Conservation (phyloP, 2,797 vertebrate species). For the Tamandua tetradactyla region DNA sequence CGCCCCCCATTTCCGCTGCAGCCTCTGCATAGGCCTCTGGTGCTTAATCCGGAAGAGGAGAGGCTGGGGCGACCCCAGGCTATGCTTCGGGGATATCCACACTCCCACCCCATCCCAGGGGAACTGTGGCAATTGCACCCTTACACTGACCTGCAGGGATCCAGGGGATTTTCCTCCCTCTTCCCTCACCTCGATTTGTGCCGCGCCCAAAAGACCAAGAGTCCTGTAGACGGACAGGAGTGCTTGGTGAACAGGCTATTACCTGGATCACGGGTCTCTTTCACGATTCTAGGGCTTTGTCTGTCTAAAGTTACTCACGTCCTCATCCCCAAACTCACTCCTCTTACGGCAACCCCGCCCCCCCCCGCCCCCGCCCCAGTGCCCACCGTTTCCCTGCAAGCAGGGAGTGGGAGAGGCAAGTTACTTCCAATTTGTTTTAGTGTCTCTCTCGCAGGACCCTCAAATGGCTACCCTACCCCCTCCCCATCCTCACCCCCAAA, state of each 20-base stretch:
- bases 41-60: neutral
- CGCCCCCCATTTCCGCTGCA: conserved; percentile 25
- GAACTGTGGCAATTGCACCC: neutral
- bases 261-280: conserved; percentile 14
- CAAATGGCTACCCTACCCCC: neutral
- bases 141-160: conserved; percentile 74
- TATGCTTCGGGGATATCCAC: conserved; percentile 37
- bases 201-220: conserved; percentile 42
- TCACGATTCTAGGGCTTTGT: conserved; percentile 10
- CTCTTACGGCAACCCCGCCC: conserved; percentile 55
- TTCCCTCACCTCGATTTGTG: conserved; percentile 56
- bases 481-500: neutral
- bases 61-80: neutral
- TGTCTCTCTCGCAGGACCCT: neutral
- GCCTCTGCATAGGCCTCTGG: neutral
- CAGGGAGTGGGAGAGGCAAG: conserved; percentile 33
- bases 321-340: conserved; percentile 10
- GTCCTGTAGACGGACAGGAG: conserved; percentile 67
- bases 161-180: conserved; percentile 44
- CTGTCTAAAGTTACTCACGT: conserved; percentile 53
- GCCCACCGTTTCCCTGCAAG: conserved; percentile 7
- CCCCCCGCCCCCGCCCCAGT: neutral
- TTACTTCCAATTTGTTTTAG: conserved; percentile 44
- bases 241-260: conserved; percentile 16
- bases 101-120: conserved; percentile 37